A percentile compares a stretch with the other conserved stretches of the same genome.
Evolutionary conservation across 2,797 vertebrate species (phyloP).

Genomic region (Acanthis flammea): DNA sequence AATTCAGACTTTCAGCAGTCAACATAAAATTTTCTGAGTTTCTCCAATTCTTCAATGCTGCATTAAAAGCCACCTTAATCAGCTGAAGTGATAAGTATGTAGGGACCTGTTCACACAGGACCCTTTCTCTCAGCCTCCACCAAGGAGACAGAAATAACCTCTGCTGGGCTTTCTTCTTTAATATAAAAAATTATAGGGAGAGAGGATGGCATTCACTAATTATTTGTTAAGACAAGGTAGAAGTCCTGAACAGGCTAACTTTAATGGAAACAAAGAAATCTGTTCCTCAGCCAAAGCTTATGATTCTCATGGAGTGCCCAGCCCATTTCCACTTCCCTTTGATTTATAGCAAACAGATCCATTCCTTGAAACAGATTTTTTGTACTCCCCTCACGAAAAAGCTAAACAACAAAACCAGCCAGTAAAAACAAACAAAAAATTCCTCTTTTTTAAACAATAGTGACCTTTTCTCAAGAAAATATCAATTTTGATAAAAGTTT

Average conservation of each 20-base stretch:
- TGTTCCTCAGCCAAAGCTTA: neutral
- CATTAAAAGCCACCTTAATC: neutral
- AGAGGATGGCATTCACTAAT: neutral
- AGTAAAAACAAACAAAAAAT: neutral
- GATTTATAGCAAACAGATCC: neutral
- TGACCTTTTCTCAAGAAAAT: constrained; percentile 30
- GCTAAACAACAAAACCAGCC: neutral
- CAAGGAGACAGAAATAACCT: neutral
- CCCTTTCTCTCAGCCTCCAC: neutral
- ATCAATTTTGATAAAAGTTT: neutral
- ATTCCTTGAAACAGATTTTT: neutral
- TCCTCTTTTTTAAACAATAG: neutral
- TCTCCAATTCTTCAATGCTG: neutral
- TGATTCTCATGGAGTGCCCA: neutral
- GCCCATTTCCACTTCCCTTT: neutral
- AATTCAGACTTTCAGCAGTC: neutral
- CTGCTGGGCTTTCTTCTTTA: neutral
- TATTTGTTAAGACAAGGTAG: neutral
- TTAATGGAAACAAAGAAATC: neutral
- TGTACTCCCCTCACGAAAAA: neutral
- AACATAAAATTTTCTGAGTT: neutral
- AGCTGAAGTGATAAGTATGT: neutral
- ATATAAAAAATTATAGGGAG: neutral
- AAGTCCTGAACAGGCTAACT: neutral
- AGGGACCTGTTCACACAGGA: neutral